phyloP scores from a whole-genome alignment of 2,888 invertebrate species.

The Meteorus colon region DNA sequence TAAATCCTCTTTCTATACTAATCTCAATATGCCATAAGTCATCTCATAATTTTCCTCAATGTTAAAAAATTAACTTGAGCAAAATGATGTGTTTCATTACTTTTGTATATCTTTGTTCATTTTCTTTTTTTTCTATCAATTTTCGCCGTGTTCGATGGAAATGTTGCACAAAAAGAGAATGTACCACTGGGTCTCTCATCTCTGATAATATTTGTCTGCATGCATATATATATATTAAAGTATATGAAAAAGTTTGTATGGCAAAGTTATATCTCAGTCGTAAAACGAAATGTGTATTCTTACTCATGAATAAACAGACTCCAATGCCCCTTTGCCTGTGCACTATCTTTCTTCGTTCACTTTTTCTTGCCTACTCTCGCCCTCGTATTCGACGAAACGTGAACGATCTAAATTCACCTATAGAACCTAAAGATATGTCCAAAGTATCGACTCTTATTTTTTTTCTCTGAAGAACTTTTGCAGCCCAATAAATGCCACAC shows the following conservation, averaged over 20 bases:
- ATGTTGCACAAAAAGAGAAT: too few relatives aligned
- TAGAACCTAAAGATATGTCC: neutral
- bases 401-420: slow-evolving; percentile 31
- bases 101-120: neutral
- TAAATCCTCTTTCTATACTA: too few relatives aligned
- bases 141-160: neutral
- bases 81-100: too few relatives aligned
- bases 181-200: neutral
- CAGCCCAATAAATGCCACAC: neutral
- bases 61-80: too few relatives aligned
- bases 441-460: neutral
- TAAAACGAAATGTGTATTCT: slow-evolving; percentile 22
- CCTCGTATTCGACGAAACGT: neutral
- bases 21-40: too few relatives aligned
- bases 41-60: too few relatives aligned
- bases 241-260: slow-evolving; percentile 20
- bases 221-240: neutral
- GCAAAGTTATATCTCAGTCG: slow-evolving; percentile 7
- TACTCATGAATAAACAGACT: slow-evolving; percentile 37
- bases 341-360: neutral
- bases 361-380: too few relatives aligned
- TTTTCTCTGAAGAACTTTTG: neutral
- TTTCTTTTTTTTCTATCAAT: neutral
- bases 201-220: neutral
- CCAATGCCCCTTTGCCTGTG: slow-evolving; percentile 21